Base-by-base conservation (phyloP, 2,888 invertebrate species). In the Tenodera sinensis region DNA sequence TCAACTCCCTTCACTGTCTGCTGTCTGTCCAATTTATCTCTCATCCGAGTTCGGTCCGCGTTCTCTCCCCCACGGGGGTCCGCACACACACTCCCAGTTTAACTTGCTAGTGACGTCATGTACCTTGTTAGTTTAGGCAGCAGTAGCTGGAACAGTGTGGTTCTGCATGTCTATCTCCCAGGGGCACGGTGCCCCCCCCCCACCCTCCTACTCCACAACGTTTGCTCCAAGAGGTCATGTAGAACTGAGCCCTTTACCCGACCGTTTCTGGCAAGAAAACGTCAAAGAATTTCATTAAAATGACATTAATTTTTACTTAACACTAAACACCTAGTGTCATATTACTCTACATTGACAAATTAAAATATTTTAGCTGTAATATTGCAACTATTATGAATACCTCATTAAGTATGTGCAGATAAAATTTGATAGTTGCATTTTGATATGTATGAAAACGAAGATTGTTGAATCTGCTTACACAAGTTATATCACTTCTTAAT, bases 1-100 rank as follows among this genome's bases (percentile, higher is more conserved):
- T 71, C 81, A 81, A 34, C 87, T 87, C 82, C 82, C 83, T 87
- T 87, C 81, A 87, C 28, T 28, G 82, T 30, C 27, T 85, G 34
- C n/a, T 34, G 42, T 85, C 54, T 86, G 28, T 86, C 28, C 86
- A 81, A 86, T 86, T 86, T 86, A 81, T 81, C 86, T 86, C 54
- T 71, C 54, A 71, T 71, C 54, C 54, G 20, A 71, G 54, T 71
- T 71, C 54, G 54, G 54, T 71, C 54, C 54, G 54, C 54, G 54
- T 71, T 14, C 54, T 71, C 54, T 71, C 20, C 54, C 54, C 54
- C 54, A 71, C 54, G 54, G 54, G 54, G 54, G 15, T 25, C 42
- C 42, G 12, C 42, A 42, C 42, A 42, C 54, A 85, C 42, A 27
- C 47, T 54, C 85, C 27, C 84, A 42, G 47, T 84, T 84, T 42